Evolutionary conservation across 1,140 invertebrate species (phyloP), one percentile per base, ranked within the genome.

Genomic region (Thrips palmi): DNA sequence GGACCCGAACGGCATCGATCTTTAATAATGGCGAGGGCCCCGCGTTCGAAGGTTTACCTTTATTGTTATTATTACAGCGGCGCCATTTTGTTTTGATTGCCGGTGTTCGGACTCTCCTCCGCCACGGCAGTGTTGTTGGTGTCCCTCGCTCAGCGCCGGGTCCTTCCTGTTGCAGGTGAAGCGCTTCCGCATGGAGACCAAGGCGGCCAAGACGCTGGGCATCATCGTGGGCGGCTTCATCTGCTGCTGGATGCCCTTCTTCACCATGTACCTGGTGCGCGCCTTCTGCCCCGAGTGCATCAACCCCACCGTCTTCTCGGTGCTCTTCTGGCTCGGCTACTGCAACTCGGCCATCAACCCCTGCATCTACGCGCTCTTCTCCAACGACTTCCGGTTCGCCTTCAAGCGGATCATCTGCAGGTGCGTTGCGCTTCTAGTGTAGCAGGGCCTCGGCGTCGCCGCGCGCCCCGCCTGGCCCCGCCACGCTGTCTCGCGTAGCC

Each of bases 311-410:
- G 60, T 87, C 23, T 89, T 94, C 59, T 89, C 81, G 27, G 71
- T 94, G 1, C 70, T 94, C 5, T 96, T 94, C 58, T 97, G 91
- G 89, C 66, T 97, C 18, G 92, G 92, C 2, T 97, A 97, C 56
- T 87, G 86, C 54, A 97, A 97, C 58, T 91, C 83, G 8, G 87
- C 88, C 17, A 77, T 92, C 42, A 96, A 94, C 56, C 91, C 89
- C 1, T 71, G 82, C 48, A 85, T 88, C 45, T 94, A 92, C 54
- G 86, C 85, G 5, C 66, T 89, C 31, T 91, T 92, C 57, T 88
- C 83, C 48, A 82, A 84, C 55, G 85, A 89, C 56, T 94, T 92
- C 56, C 71, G 85, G 44, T 79, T 77, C 50, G 88, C 87, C 11
- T 92, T 93, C 65, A 85, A 86, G 57, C 72, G 74, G 47, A 89